Base-by-base conservation (phyloP, 2,888 invertebrate species). In the Xestobium rufovillosum region DNA sequence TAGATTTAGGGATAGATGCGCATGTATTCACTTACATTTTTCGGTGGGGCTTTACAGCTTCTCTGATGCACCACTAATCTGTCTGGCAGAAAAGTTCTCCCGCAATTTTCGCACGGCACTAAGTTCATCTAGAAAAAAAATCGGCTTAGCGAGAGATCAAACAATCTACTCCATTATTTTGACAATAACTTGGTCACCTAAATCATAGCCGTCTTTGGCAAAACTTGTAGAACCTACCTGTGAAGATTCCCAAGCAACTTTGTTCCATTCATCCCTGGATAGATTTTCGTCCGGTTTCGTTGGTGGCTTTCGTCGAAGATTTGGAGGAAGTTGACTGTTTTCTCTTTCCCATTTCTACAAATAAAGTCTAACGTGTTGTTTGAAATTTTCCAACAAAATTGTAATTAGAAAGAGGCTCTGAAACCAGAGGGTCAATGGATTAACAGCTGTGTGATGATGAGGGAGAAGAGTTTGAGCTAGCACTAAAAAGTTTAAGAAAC, bases 11-110 rank as follows among this genome's bases (percentile, higher is more conserved):
- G n/a, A n/a, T n/a, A n/a, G n/a, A n/a, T n/a, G n/a, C n/a, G n/a
- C n/a, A n/a, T n/a, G n/a, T n/a, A n/a, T 6, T 19, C 23, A 54
- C 52, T 55, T 42, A 58, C 57, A 37, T 44, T 46, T 4, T 42
- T 41, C 10, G 42, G 44, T 9, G 43, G 45, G 41, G 47, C 54
- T 52, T 62, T 66, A 54, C 68, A 72, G 45, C 66, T 70, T 47
- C 65, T 63, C 48, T 66, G 60, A 54, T 83, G 83, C 1, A 81
- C 73, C 9, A 67, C 53, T 10, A 83, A 59, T 23, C 82, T 67
- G 48, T 82, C 80, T 0, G 81, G 79, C 43, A 73, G 66, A 62
- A 83, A 83, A 14, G 79, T 80, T 30, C 83, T 66, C 6, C 75
- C 75, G 56, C 83, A 83, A 50, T 72, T 73, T 27, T 67, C 65